These are phyloP conservation scores for Abscondita cerata DNA, from an alignment of 2,888 invertebrate species.

Conservation along the genomic window DNA sequence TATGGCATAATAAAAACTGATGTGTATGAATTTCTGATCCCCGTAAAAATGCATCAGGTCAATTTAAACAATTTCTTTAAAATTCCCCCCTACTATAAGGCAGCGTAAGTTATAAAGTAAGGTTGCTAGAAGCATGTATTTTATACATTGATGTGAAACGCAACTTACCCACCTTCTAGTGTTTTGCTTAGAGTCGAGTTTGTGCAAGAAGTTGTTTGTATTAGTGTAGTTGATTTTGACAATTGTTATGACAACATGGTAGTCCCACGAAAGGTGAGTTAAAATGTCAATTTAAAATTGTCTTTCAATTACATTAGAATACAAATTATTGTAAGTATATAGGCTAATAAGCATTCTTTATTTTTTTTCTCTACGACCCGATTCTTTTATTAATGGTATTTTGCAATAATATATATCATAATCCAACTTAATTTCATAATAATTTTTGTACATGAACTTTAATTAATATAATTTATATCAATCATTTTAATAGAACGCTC, in stretches of 20 bases:
- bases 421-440: too few relatives aligned
- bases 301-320: background rate
- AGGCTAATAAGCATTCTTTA: background rate
- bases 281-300: background rate
- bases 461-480: too few relatives aligned
- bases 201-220: conserved; percentile 27
- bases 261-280: conserved; percentile 22
- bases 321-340: background rate
- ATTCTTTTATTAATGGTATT: too few relatives aligned
- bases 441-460: too few relatives aligned
- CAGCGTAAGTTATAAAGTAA: conserved; percentile 32
- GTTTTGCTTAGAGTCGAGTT: conserved; percentile 23
- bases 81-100: conserved; percentile 26
- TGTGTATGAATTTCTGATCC: conserved; percentile 19
- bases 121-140: conserved; percentile 26
- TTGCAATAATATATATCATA: too few relatives aligned
- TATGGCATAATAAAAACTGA: conserved; percentile 10
- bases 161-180: conserved; percentile 32
- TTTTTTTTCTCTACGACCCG: background rate
- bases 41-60: conserved; percentile 19
- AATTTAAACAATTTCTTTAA: conserved; percentile 28
- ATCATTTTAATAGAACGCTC: too few relatives aligned
- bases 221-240: conserved; percentile 29
- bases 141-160: conserved; percentile 29
- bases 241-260: conserved; percentile 14